Evolutionary conservation across 1,140 invertebrate species (phyloP), one percentile per base, ranked within the genome.

Genomic region (Oncopeltus fasciatus): DNA sequence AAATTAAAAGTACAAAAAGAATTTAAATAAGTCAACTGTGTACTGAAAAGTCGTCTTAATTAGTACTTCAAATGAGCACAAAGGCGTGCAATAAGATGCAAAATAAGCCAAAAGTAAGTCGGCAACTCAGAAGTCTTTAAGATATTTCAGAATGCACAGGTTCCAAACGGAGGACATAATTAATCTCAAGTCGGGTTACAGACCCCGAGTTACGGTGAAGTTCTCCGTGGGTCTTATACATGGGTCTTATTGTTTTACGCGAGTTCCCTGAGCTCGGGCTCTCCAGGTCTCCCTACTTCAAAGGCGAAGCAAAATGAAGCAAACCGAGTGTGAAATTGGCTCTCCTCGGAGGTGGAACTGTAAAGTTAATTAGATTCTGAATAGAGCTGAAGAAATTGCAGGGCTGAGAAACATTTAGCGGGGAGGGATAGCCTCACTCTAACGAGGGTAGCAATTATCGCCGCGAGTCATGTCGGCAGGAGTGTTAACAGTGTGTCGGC

Each of bases 281-380:
- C 49, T 53, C 49, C 26, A 20, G 12, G 18, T 53, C 49, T 24
- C 21, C 21, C 26, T 12, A 53, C 49, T 53, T 53, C 49, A 53
- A 53, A 53, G 49, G 24, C n/a, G 24, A 24, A 53, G 49, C 49
- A 53, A 53, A 53, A 53, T 53, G 49, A 53, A 53, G 21, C 18
- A 53, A 53, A 24, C 49, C 21, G 49, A 53, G 49, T 53, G 49
- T 53, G 49, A 53, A 53, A 53, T 53, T 53, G 49, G 49, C 49
- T 26, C 49, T 53, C 49, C 20, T 53, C 49, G 49, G 49, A 53
- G 49, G 49, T 53, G 49, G 49, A 53, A 53, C 49, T 53, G 49
- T 53, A 53, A 53, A 53, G 49, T 53, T 53, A 53, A 53, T 53
- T 53, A 53, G 49, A 53, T 53, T 53, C 18, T 53, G 49, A 53